phyloP scores from a whole-genome alignment of 2,888 invertebrate species.

The Temnothorax rugatulus region DNA sequence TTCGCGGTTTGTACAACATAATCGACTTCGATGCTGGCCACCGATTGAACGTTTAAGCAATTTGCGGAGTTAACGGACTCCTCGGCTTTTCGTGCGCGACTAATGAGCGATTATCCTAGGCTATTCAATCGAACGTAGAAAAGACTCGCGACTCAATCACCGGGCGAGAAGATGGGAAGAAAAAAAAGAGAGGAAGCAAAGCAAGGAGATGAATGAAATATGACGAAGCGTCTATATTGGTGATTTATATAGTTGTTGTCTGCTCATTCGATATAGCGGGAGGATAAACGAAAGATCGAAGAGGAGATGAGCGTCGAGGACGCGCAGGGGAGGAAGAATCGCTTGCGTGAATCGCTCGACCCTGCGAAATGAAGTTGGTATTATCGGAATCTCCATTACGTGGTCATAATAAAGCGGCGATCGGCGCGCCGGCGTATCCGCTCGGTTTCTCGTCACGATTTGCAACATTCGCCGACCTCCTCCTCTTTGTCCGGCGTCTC shows the following conservation, averaged over 20 bases:
- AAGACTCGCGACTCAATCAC: slow-evolving; percentile 30
- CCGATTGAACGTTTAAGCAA: slow-evolving; percentile 51
- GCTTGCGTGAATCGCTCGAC: slow-evolving; percentile 35
- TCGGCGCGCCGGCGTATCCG: slow-evolving; percentile 11
- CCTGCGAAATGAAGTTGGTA: slow-evolving; percentile 53
- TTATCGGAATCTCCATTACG: slow-evolving; percentile 62
- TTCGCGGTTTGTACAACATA: slow-evolving; percentile 1
- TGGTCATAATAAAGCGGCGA: slow-evolving; percentile 59
- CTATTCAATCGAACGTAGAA: slow-evolving; percentile 24
- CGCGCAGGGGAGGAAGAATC: slow-evolving; percentile 43
- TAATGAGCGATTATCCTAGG: slow-evolving; percentile 44
- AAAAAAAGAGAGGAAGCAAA: background rate
- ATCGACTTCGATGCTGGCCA: slow-evolving; percentile 17
- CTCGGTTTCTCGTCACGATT: slow-evolving; percentile 52
- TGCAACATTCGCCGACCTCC: slow-evolving; percentile 48
- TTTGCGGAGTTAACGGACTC: slow-evolving; percentile 44
- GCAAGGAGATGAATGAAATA: background rate
- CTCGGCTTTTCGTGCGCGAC: slow-evolving; percentile 3
- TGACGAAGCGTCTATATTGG: slow-evolving; percentile 16
- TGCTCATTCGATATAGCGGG: slow-evolving; percentile 7
- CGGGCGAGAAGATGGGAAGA: background rate
- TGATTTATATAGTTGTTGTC: slow-evolving; percentile 15
- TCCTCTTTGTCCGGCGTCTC: slow-evolving; percentile 44
- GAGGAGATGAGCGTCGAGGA: slow-evolving; percentile 3
- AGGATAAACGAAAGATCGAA: slow-evolving; percentile 46